A percentile compares a stretch with the other conserved stretches of the same genome.
Conservation (phyloP, 2,797 vertebrate genomes). For the Rhynchotus rufescens region DNA sequence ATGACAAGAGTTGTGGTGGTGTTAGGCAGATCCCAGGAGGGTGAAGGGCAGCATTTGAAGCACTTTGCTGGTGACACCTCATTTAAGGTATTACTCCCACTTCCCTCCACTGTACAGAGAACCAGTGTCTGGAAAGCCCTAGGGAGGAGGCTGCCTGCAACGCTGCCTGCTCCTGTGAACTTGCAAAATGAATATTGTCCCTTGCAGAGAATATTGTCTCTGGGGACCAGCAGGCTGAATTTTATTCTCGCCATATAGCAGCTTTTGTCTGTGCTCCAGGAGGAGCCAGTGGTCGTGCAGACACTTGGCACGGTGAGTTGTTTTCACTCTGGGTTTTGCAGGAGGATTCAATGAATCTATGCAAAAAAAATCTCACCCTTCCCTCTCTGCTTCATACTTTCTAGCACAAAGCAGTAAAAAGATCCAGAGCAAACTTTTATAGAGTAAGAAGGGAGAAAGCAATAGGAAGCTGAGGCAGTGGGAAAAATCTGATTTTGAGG, state of each 20-base stretch:
- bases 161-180: neutral
- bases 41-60: neutral
- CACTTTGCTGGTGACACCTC: neutral
- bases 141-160: neutral
- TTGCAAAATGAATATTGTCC: neutral
- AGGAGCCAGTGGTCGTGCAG: neutral
- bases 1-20: constrained; percentile 19
- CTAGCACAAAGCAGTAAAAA: neutral
- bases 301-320: neutral
- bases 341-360: neutral
- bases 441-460: constrained; percentile 5
- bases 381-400: neutral
- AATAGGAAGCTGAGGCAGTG: neutral
- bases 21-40: neutral
- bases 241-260: neutral
- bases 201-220: neutral
- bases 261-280: neutral
- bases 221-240: neutral
- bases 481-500: constrained; percentile 71
- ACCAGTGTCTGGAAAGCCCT: neutral
- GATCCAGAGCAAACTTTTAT: neutral
- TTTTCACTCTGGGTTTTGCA: neutral
- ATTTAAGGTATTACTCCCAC: constrained; percentile 36
- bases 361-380: neutral
- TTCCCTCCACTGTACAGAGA: neutral